Evolutionary conservation across 2,113 vertebrate genomes (phyloP).

Genomic region (Solenodon paradoxus): DNA sequence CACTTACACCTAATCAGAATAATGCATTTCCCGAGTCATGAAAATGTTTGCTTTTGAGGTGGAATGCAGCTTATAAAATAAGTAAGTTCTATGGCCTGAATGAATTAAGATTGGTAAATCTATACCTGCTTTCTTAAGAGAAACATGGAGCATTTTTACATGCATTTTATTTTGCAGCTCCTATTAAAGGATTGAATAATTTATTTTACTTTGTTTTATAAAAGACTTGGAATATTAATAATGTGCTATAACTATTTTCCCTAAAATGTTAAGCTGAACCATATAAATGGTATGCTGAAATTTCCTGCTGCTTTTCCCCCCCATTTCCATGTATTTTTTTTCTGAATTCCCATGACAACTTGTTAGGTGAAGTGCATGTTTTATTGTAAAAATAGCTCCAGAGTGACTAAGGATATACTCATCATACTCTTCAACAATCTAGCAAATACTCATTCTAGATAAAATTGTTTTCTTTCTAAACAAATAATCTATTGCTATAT

Average conservation of each 20-base stretch:
- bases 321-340: background rate
- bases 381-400: slow-evolving; percentile 29
- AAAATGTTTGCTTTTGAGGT: background rate
- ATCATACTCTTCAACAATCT: background rate
- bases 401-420: background rate
- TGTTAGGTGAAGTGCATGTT: slow-evolving; percentile 33
- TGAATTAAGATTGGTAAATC: background rate
- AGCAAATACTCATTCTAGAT: background rate
- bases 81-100: background rate
- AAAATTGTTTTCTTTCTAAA: slow-evolving; percentile 23
- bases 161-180: background rate
- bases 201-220: background rate
- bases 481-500: background rate
- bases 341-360: slow-evolving; percentile 27
- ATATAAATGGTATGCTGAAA: background rate
- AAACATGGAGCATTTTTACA: background rate
- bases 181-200: background rate
- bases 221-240: background rate
- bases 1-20: background rate
- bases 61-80: background rate
- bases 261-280: background rate
- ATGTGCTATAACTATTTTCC: background rate
- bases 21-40: background rate
- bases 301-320: background rate
- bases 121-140: background rate